Conservation (phyloP, 2,113 vertebrate species). For the Chamaetylas fuelleborni region DNA sequence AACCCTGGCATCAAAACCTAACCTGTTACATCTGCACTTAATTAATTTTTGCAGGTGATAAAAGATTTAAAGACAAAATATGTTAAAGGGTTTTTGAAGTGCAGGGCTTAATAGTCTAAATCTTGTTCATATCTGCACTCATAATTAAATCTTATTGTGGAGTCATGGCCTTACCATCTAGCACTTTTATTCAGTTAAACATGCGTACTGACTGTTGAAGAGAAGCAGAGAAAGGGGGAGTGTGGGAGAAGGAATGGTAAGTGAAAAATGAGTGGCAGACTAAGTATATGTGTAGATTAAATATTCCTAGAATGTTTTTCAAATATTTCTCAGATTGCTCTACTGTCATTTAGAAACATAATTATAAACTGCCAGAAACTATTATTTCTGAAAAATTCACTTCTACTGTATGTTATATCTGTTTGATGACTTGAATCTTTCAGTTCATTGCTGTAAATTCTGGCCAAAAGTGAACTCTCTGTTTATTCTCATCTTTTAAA, state of each 20-base stretch:
- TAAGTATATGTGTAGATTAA: neutral
- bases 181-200: constrained; percentile 62
- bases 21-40: constrained; percentile 95
- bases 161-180: constrained; percentile 71
- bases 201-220: constrained; percentile 38
- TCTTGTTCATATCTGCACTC: constrained; percentile 78
- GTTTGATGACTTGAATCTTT: neutral
- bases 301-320: constrained; percentile 2
- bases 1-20: constrained; percentile 93
- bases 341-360: neutral
- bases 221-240: constrained; percentile 42
- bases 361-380: neutral
- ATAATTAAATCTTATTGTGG: constrained; percentile 80
- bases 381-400: neutral
- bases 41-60: constrained; percentile 97
- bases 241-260: neutral
- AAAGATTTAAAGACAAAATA: constrained; percentile 92
- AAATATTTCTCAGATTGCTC: neutral
- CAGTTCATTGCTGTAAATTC: neutral
- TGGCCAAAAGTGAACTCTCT: neutral
- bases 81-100: constrained; percentile 85
- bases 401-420: neutral
- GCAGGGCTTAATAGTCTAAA: constrained; percentile 76
- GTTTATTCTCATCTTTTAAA: neutral
- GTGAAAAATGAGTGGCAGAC: constrained; percentile 29